These are phyloP conservation scores for rabbit (Oryctolagus cuniculus) DNA, from an alignment of 2,113 vertebrate species.

Conservation along the genomic window mOryCun1.1 NC_091435.1:14963001-14963500, in stretches of 20 bases:
- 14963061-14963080: too few relatives aligned
- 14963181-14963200: too few relatives aligned
- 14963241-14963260: background rate
- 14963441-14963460: slow-evolving; percentile 70
- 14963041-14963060: too few relatives aligned
- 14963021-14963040: too few relatives aligned
- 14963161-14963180: too few relatives aligned
- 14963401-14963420: background rate
- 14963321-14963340: background rate
- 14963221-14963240: background rate
- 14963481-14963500: slow-evolving; percentile 24
- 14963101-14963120: too few relatives aligned
- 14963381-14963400: background rate
- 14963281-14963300: background rate
- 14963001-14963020: too few relatives aligned
- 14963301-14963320: background rate
- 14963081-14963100: too few relatives aligned
- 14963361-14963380: background rate
- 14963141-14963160: too few relatives aligned
- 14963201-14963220: too few relatives aligned
- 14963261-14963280: background rate
- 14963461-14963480: background rate
- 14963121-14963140: too few relatives aligned
- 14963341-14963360: background rate
- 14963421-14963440: background rate